Conservation (phyloP, 1,140 invertebrate species). For the Sycobia sp. region DNA sequence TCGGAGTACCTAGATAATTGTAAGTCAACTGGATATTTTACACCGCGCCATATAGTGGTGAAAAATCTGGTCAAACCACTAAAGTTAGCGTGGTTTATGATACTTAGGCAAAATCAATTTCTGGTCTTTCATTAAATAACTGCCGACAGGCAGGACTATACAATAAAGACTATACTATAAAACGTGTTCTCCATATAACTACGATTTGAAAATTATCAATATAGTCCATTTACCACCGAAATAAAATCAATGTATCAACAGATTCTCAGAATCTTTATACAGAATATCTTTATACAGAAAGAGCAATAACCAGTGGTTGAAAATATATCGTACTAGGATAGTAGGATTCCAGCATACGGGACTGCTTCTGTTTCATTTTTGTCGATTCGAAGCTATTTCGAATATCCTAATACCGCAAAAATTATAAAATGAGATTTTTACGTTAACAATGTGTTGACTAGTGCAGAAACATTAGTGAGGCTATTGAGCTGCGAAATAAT, state of each 20-base stretch:
- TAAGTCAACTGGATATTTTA: background rate
- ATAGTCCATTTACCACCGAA: background rate
- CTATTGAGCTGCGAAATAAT: background rate
- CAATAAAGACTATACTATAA: background rate
- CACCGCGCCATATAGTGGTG: background rate
- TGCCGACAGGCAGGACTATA: background rate
- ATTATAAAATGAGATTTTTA: conserved; percentile 7
- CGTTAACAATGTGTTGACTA: conserved; percentile 9
- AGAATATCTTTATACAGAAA: background rate
- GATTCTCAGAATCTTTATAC: background rate
- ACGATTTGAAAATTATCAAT: background rate
- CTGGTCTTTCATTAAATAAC: background rate
- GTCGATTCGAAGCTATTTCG: background rate
- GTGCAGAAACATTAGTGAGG: background rate
- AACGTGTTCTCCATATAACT: background rate
- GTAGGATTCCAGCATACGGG: conserved; percentile 48
- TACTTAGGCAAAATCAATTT: background rate
- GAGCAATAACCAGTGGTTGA: background rate
- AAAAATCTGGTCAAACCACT: background rate
- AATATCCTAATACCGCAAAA: background rate
- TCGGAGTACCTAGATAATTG: background rate
- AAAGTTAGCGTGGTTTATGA: background rate
- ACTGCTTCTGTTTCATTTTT: conserved; percentile 39
- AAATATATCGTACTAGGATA: background rate
- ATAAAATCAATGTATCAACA: background rate